Percentiles rank a stretch among this genome's conserved stretches.
Evolutionary conservation across 2,888 invertebrate species (phyloP).

Genomic region (Adelognathus sp.): DNA sequence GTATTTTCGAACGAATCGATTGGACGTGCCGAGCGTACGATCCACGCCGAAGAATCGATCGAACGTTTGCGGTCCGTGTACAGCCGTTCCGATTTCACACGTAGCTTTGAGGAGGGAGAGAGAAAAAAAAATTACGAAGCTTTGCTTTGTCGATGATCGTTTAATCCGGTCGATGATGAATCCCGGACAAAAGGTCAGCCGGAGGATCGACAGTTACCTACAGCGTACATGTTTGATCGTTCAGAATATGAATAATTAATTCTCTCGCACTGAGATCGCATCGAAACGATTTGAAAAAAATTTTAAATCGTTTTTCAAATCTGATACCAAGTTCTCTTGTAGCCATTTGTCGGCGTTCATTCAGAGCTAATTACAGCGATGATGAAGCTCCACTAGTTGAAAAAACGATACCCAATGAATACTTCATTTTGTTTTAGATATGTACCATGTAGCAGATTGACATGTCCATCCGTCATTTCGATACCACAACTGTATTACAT

Average conservation of each 20-base stretch:
- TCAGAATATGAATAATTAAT: not conserved
- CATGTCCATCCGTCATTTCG: no score
- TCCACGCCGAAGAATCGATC: conserved; percentile 17
- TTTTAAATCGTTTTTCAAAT: no score
- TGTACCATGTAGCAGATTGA: no score
- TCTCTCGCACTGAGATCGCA: no score
- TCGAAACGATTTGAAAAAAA: no score
- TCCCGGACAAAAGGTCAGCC: conserved; percentile 71
- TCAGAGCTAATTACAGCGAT: no score
- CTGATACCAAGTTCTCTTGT: no score
- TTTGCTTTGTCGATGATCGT: conserved; percentile 39
- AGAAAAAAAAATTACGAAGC: not conserved
- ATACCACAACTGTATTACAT: no score
- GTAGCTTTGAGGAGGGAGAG: not conserved
- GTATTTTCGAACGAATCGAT: conserved; percentile 41
- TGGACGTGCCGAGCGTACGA: conserved; percentile 9
- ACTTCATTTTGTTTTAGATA: no score
- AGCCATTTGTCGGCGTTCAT: no score
- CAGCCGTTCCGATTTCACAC: conserved; percentile 12
- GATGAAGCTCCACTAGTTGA: no score
- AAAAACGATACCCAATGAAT: no score
- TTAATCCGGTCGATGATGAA: conserved; percentile 64
- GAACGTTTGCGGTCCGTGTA: not conserved
- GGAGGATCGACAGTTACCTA: conserved; percentile 13
- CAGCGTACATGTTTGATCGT: not conserved